Evolutionary conservation across 2,888 invertebrate species (phyloP).

Genomic region (Gymnocheta viridis): DNA sequence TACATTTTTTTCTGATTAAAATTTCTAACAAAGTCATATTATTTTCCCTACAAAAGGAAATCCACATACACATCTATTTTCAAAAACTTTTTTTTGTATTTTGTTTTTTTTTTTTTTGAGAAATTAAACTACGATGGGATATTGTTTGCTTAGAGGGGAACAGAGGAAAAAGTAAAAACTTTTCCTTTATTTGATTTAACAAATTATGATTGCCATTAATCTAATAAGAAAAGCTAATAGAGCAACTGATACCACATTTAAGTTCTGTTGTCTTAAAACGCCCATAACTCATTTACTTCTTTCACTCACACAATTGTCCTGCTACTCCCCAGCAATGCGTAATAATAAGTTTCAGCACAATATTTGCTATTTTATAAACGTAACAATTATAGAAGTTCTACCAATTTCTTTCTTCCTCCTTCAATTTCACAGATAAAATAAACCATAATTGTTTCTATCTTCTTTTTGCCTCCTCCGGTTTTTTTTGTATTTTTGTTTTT

Average conservation of each 20-base stretch:
- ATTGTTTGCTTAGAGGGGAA: neutral
- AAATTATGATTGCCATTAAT: constrained; percentile 63
- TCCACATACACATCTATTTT: neutral
- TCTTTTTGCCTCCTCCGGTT: neutral
- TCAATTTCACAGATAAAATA: neutral
- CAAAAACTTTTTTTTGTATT: neutral
- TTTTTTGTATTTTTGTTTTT: no score
- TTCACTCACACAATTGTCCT: neutral
- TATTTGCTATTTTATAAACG: neutral
- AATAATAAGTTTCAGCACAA: no score
- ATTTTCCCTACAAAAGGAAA: neutral
- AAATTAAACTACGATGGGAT: neutral
- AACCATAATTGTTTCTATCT: constrained; percentile 22
- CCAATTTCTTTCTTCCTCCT: neutral
- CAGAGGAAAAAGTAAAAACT: neutral
- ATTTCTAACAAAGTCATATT: neutral
- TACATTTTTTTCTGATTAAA: neutral
- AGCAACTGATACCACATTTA: constrained; percentile 42
- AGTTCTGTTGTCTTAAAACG: constrained; percentile 7
- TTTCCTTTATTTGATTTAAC: constrained; percentile 53
- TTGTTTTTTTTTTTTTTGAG: neutral
- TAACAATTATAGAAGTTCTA: constrained; percentile 32
- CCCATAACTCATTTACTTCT: constrained; percentile 28
- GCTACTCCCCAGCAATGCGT: neutral
- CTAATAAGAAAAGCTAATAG: constrained; percentile 46